These are phyloP conservation scores for Andrena marginata DNA, from an alignment of 2,888 invertebrate genomes.

Conservation along the genomic window DNA sequence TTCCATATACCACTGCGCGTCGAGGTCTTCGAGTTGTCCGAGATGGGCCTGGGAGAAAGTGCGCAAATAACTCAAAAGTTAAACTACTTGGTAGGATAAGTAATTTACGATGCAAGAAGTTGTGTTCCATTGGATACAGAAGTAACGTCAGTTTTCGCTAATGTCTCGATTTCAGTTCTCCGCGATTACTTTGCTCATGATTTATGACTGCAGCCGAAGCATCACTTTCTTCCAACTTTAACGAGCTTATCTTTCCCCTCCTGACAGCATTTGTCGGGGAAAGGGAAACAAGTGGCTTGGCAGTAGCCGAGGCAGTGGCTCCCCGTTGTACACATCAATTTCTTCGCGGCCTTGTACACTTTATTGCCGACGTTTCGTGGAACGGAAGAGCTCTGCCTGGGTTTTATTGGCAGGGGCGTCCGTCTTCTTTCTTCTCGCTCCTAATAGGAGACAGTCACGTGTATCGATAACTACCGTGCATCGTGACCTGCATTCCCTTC, in stretches of 20 bases:
- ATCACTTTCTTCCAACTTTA: background rate
- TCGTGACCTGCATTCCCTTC: constrained; percentile 64
- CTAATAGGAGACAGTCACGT: constrained; percentile 17
- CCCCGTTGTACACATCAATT: constrained; percentile 1
- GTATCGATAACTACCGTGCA: constrained; percentile 33
- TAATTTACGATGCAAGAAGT: too few species aligned
- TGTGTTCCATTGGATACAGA: background rate
- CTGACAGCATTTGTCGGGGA: background rate
- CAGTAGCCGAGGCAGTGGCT: background rate
- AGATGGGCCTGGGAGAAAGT: too few species aligned
- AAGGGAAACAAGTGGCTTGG: background rate
- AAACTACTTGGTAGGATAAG: too few species aligned
- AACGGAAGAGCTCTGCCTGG: background rate
- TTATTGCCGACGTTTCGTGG: background rate
- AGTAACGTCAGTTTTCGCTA: background rate
- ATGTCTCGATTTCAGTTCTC: background rate
- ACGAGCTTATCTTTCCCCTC: background rate
- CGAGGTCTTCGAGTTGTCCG: too few species aligned
- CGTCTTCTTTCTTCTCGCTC: constrained; percentile 29
- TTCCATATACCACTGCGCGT: background rate
- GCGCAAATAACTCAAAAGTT: too few species aligned
- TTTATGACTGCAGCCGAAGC: background rate
- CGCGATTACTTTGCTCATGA: background rate
- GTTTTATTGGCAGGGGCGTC: constrained; percentile 37
- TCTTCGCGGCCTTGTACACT: constrained; percentile 10